Base-by-base conservation (phyloP, 2,113 vertebrate genomes). In the Malurus melanocephalus region DNA sequence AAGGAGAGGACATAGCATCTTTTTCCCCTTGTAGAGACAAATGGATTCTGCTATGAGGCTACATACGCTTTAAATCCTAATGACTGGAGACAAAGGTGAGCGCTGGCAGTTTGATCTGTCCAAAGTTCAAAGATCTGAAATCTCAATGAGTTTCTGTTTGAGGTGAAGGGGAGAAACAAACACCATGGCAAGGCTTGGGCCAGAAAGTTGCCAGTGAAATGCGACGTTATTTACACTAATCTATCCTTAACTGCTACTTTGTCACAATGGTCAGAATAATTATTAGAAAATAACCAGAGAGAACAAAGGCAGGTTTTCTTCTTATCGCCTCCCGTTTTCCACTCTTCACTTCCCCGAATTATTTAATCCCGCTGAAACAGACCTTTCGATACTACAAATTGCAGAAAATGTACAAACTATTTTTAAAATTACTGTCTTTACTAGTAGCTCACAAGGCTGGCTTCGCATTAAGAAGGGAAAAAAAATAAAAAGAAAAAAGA, bases 111-210 rank as follows among this genome's bases (percentile, higher is more conserved):
- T 89, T 92, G 86, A 90, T 88, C 87, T 90, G 96, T 94, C 94
- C 95, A 97, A 98, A 98, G 97, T 97, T 97, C 96, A 97, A 49
- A 91, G 92, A 95, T 94, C 80, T 81, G 60, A 95, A 93, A 96
- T 94, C 93, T 94, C 94, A 86, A 49, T 75, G 81, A 87, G 92
- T 90, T 94, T 93, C 83, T 92, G 84, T 93, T 92, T 90, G 91
- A 77, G 94, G 75, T 81, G 89, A 84, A 95, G 92, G 79, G 56
- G 75, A 93, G 92, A 95, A 96, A 94, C 62, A 87, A 91, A 94
- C 85, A 90, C 40, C n/a, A 11, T 67, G 69, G 89, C 75, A 83
- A 26, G 21, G 68, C 62, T 92, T 84, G 69, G 71, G 61, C 73
- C 79, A 87, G 71, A 89, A 85, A 90, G 72, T 62, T 81, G 91